phyloP scores from a whole-genome alignment of 2,888 invertebrate species.

The Kryphioiulus occultus region DNA sequence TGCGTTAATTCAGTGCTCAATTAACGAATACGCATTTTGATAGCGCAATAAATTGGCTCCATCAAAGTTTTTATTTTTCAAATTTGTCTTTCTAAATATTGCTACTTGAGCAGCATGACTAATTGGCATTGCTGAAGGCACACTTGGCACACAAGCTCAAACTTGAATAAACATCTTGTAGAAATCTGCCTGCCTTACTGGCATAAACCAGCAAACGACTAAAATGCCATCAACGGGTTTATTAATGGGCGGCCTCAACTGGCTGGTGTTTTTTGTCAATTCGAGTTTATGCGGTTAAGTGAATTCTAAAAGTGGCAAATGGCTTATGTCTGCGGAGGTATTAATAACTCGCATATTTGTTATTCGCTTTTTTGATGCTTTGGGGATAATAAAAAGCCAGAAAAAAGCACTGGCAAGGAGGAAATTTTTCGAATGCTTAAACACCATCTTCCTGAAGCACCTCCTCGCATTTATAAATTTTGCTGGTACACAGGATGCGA shows the following conservation, averaged over 20 bases:
- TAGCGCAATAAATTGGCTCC: too few species aligned
- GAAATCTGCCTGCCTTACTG: too few species aligned
- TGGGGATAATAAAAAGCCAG: not conserved
- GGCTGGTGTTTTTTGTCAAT: not conserved
- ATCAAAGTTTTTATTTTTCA: too few species aligned
- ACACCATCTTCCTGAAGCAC: slow-evolving; percentile 25
- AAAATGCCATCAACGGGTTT: not conserved
- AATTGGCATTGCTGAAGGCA: too few species aligned
- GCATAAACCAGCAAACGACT: not conserved
- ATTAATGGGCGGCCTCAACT: too few species aligned
- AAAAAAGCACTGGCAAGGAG: not conserved
- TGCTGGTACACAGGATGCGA: not conserved
- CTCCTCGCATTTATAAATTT: slow-evolving; percentile 26
- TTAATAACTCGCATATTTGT: slow-evolving; percentile 8
- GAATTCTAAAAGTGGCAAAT: slow-evolving; percentile 10
- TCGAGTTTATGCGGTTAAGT: slow-evolving; percentile 28
- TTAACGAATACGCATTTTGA: too few species aligned
- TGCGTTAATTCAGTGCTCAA: too few species aligned
- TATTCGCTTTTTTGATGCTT: not conserved
- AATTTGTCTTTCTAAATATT: too few species aligned
- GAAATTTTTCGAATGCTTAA: slow-evolving; percentile 20
- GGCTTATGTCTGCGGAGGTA: not conserved
- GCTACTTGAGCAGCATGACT: too few species aligned
- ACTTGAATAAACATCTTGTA: not conserved
- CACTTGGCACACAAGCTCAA: not conserved